phyloP scores from a whole-genome alignment of 2,888 invertebrate genomes.

The Drosophila buzzatii region DNA sequence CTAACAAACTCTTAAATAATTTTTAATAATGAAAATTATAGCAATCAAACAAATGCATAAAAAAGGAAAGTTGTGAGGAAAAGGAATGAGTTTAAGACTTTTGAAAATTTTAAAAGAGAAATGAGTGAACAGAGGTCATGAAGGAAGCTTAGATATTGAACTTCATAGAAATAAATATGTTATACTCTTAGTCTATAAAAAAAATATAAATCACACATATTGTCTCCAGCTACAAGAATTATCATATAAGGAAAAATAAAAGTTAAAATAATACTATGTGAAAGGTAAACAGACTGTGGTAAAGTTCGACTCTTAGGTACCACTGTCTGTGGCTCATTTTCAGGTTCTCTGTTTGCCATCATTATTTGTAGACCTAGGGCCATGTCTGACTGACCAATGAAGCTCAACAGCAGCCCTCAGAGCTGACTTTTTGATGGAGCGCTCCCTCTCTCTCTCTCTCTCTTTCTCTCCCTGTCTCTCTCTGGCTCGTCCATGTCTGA shows the following conservation, averaged over 20 bases:
- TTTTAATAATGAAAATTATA: too few species aligned
- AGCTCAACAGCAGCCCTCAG: conserved; percentile 31
- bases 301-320: not conserved
- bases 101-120: too few species aligned
- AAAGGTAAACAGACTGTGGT: not conserved
- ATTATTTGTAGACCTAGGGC: conserved; percentile 20
- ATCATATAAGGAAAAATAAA: not conserved
- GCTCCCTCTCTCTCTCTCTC: conserved; percentile 8
- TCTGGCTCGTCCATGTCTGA: conserved; percentile 1
- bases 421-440: conserved; percentile 44
- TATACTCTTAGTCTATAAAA: too few species aligned
- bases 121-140: too few species aligned
- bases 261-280: not conserved
- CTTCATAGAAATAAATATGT: too few species aligned
- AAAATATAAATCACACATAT: too few species aligned
- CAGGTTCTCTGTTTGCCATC: not conserved
- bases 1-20: too few species aligned
- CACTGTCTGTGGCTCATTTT: not conserved
- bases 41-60: too few species aligned
- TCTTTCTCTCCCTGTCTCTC: not conserved
- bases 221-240: too few species aligned
- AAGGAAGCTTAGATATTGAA: too few species aligned
- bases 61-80: too few species aligned
- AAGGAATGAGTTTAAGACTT: too few species aligned
- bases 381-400: conserved; percentile 53